Conservation (phyloP, 2,113 vertebrate genomes). For the Leptodactylus fuscus region DNA sequence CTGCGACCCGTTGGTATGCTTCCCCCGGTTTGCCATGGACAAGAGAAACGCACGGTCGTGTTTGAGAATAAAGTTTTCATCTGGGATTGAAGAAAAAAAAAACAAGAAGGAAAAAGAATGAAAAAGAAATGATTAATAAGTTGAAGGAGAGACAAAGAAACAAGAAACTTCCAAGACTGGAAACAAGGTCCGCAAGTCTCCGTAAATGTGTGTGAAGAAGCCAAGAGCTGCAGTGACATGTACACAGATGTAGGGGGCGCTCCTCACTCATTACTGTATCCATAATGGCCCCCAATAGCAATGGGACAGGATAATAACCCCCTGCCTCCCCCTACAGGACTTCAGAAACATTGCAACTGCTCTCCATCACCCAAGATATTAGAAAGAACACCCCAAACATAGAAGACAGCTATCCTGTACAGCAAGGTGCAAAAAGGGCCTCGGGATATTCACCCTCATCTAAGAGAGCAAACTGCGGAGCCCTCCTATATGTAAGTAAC, state of each 20-base stretch:
- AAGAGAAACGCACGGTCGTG: conserved; percentile 98
- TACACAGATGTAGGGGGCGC: neutral
- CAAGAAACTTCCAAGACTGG: neutral
- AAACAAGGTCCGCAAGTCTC: neutral
- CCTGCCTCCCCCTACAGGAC: neutral
- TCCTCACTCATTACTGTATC: too few relatives aligned
- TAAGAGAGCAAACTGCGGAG: neutral
- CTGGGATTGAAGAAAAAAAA: conserved; percentile 82
- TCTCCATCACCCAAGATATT: neutral
- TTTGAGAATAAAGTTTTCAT: conserved; percentile 99
- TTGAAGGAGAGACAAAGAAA: neutral
- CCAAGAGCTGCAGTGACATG: neutral
- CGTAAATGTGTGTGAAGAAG: neutral
- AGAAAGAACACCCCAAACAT: neutral
- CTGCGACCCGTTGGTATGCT: conserved; percentile 98
- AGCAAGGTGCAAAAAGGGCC: too few relatives aligned
- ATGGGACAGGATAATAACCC: neutral
- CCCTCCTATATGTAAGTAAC: neutral
- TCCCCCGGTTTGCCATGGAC: conserved; percentile 99
- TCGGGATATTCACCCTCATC: neutral
- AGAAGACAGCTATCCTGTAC: neutral
- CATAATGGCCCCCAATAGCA: neutral
- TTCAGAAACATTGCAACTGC: neutral
- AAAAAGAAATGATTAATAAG: neutral
- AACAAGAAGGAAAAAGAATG: neutral